Evolutionary conservation across 2,888 invertebrate species (phyloP), one percentile per base, ranked within the genome.

Genomic region (Drosophila nr. medialis): DNA sequence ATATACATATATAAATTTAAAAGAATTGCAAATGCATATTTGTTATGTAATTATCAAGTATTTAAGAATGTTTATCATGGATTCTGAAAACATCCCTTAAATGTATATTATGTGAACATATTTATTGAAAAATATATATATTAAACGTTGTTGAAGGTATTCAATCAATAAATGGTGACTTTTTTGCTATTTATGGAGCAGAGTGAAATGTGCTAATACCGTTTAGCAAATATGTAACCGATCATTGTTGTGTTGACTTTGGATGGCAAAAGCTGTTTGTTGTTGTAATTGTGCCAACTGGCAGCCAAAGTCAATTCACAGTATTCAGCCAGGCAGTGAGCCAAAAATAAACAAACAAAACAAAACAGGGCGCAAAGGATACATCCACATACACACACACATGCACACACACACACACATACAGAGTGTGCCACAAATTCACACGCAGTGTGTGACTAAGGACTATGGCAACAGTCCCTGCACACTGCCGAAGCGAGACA

Each of bases 281-380:
- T 78, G 75, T 60, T 69, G 65, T 64, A 65, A 63, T 68, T 64
- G 51, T 75, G 86, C 70, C 81, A 86, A 81, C 77, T 90, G 90
- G 83, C 90, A 90, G 83, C 83, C 80, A 84, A 88, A 91, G 89
- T 91, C 89, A 90, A 83, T 89, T 79, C 87, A 69, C 80, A 81
- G 79, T 45, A 8, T 69, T 78, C 75, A 72, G 66, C 68, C 61
- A 72, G 72, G 78, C 71, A 78, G 53, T 66, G 59, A 80, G 77
- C 80, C 72, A 85, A 78, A 74, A 80, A 64, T 80, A 77, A 68
- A 82, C 82, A 84, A 45, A 45, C 45, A 45, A 84, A 45, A 45
- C 45, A 45, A 75, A 79, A 81, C 72, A 72, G 60, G 50, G 51
- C 72, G 75, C 64, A 76, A 75, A 73, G 66, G 78, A 63, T 42